Percentiles rank a stretch among this genome's conserved stretches.
phyloP scores from a whole-genome alignment of 2,797 vertebrate genomes.

The Apogon hyalosoma region DNA sequence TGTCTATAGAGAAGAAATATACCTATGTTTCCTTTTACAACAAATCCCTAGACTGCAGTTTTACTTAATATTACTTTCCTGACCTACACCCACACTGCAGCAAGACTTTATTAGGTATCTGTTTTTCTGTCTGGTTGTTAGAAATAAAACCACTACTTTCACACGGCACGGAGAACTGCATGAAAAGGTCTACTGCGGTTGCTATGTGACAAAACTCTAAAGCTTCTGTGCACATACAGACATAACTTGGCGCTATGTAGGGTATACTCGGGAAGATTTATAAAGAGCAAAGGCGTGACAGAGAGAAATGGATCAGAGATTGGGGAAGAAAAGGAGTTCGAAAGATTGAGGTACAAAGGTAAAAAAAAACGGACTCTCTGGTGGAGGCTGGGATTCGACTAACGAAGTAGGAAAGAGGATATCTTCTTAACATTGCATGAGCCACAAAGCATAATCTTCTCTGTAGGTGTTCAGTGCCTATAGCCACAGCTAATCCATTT shows the following conservation, averaged over 20 bases:
- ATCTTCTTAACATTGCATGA: conserved; percentile 18
- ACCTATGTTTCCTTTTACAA: conserved; percentile 15
- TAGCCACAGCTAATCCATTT: conserved; percentile 62
- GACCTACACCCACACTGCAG: conserved; percentile 33
- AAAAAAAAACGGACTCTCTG: conserved; percentile 3
- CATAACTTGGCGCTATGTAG: not conserved
- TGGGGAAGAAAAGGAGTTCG: conserved; percentile 3
- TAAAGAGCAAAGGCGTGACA: conserved; percentile 27
- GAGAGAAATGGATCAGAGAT: conserved; percentile 14
- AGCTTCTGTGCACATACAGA: conserved; percentile 7
- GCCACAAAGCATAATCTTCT: conserved; percentile 53
- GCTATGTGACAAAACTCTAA: conserved; percentile 46
- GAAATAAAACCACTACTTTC: conserved; percentile 33
- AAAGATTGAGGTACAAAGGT: conserved; percentile 29
- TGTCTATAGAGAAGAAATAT: not conserved
- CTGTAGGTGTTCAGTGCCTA: conserved; percentile 42
- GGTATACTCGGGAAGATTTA: not conserved
- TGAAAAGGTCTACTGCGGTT: conserved; percentile 19
- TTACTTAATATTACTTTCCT: conserved; percentile 30
- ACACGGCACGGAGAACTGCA: conserved; percentile 21
- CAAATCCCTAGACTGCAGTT: conserved; percentile 8
- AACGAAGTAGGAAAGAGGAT: conserved; percentile 33
- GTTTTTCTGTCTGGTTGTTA: conserved; percentile 33
- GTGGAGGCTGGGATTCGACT: conserved; percentile 11
- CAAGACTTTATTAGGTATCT: conserved; percentile 40